These are phyloP conservation scores for Drosophila santomea DNA, from an alignment of 1,140 invertebrate genomes.

Conservation along the genomic window DNA sequence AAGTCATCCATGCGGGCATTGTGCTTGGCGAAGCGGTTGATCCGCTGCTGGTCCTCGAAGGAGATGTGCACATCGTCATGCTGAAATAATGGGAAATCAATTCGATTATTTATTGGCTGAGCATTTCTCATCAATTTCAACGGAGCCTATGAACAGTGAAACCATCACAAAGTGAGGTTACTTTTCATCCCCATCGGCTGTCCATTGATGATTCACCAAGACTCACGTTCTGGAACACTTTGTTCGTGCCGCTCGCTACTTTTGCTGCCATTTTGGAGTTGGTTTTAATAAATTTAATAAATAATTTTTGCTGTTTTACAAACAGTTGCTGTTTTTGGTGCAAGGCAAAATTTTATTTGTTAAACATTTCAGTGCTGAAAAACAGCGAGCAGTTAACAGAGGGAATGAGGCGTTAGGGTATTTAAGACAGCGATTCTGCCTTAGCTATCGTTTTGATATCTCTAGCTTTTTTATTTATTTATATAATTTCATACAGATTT, in stretches of 20 bases:
- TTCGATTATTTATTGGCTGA: no score
- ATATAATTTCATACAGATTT: not conserved
- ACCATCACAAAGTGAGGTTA: constrained; percentile 72
- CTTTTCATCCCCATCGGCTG: constrained; percentile 19
- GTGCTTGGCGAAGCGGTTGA: constrained; percentile 97
- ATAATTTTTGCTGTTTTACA: constrained; percentile 52
- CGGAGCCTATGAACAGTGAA: not conserved
- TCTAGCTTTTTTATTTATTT: not conserved
- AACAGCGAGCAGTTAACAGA: not conserved
- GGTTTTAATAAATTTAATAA: constrained; percentile 41
- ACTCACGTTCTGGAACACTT: constrained; percentile 79
- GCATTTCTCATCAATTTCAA: no score
- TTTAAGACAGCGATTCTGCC: not conserved
- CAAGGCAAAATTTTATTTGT: constrained; percentile 3
- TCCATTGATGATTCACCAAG: constrained; percentile 2
- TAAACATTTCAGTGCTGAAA: constrained; percentile 7
- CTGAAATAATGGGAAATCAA: constrained; percentile 15
- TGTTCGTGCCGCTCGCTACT: constrained; percentile 70
- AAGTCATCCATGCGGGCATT: constrained; percentile 96
- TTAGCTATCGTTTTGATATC: not conserved
- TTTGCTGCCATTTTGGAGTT: constrained; percentile 71
- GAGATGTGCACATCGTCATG: constrained; percentile 94
- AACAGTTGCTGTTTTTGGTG: constrained; percentile 61
- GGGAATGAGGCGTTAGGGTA: not conserved
- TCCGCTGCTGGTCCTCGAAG: constrained; percentile 98